A percentile compares a stretch with the other conserved stretches of the same genome.
Evolutionary conservation across 1,140 invertebrate species (phyloP).

Genomic region (Linepithema humile): DNA sequence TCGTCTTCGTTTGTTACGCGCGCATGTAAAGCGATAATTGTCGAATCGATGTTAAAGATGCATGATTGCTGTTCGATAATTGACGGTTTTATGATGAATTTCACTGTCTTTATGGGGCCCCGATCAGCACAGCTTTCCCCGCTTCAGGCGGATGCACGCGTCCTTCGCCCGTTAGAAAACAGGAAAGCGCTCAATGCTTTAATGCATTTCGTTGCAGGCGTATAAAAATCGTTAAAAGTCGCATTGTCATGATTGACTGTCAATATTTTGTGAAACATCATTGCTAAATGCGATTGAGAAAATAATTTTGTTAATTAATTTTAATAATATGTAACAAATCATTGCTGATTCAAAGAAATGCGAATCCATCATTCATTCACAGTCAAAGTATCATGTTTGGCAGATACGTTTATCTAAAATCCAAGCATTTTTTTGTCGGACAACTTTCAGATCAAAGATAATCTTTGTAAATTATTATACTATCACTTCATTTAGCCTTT

Average conservation of each 20-base stretch:
- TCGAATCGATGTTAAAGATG: conserved; percentile 24
- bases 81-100: conserved; percentile 58
- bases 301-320: too few species aligned
- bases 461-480: background rate
- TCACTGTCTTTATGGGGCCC: conserved; percentile 52
- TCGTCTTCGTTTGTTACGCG: conserved; percentile 23
- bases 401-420: background rate
- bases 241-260: background rate
- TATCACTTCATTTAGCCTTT: background rate
- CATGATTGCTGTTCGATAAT: conserved; percentile 38
- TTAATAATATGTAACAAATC: background rate
- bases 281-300: background rate
- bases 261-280: background rate
- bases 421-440: background rate
- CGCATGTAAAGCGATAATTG: conserved; percentile 47
- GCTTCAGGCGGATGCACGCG: conserved; percentile 45
- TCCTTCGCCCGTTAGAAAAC: conserved; percentile 45
- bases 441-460: background rate
- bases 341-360: background rate
- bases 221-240: background rate
- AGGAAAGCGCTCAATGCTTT: conserved; percentile 41
- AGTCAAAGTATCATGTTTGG: background rate
- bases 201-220: conserved; percentile 38
- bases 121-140: conserved; percentile 49
- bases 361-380: too few species aligned